Evolutionary conservation across 2,797 vertebrate genomes (phyloP), one percentile per base, ranked within the genome.

Genomic region (Myotis pilosus): DNA sequence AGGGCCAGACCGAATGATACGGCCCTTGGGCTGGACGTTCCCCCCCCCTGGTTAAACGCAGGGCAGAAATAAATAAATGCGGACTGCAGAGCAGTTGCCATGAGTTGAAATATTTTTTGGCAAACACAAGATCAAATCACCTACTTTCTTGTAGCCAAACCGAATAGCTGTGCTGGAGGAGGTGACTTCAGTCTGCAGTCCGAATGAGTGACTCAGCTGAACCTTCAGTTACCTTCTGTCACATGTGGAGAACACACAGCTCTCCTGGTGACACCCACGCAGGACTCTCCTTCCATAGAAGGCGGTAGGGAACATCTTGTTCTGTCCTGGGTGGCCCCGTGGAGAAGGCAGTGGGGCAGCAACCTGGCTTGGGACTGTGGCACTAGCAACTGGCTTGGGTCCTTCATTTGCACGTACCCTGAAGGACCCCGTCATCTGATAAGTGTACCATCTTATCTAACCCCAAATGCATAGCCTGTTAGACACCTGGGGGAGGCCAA

Each of bases 61-160:
- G 92, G 97, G 97, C 97, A 97, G 97, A 97, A 96, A 97, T 97
- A 97, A 97, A 97, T 97, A 97, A 97, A 97, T 96, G 97, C 12
- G 91, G 92, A 93, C 91, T 84, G 96, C 94, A 47, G 76, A 95
- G 91, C 89, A 94, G 97, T 92, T 2, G 94, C 95, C 96, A 91
- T 80, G 96, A 95, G 96, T 94, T 51, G 95, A 97, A 94, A 96
- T 97, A 95, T 94, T 90, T 96, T 97, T 96, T 92, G 97, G 97
- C 97, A 97, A 97, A 72, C 96, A 96, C 90, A 96, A 97, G 96
- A 96, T 97, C 3, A 0, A 95, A 78, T 96, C 95, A 97, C 95
- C 83, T 92, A 90, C 95, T 98, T 96, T 83, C 91, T 95, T 96
- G 95, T 92, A 97, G 96, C 86, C 92, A 95, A 96, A 88, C 94